These are phyloP conservation scores for Perccottus glenii DNA, from an alignment of 2,113 vertebrate genomes.

Conservation along the genomic window DNA sequence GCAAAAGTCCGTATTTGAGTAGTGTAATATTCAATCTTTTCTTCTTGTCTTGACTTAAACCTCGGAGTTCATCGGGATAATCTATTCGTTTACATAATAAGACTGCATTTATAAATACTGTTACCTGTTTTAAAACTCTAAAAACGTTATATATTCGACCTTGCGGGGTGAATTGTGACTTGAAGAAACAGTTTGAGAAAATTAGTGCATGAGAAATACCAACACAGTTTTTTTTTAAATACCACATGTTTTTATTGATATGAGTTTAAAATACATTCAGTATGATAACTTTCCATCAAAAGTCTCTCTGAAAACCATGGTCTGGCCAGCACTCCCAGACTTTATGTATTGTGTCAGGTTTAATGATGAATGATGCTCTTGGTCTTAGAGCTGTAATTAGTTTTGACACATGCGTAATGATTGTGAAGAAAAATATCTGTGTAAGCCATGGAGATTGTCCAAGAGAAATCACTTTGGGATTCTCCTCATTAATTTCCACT, in stretches of 20 bases:
- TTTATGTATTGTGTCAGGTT: constrained; percentile 17
- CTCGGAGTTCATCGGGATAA: too few species aligned
- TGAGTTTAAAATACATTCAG: background rate
- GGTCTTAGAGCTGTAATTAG: constrained; percentile 47
- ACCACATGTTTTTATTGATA: background rate
- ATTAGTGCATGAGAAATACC: too few species aligned
- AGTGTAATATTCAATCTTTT: too few species aligned
- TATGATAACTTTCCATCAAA: background rate
- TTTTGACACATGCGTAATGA: constrained; percentile 51
- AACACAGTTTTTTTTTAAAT: background rate
- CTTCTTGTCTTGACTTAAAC: too few species aligned
- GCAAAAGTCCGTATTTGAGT: too few species aligned
- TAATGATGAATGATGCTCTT: constrained; percentile 24
- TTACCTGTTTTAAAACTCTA: too few species aligned
- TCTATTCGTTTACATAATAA: too few species aligned
- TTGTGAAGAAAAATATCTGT: constrained; percentile 41
- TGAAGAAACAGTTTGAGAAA: too few species aligned
- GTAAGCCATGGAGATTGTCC: constrained; percentile 37
- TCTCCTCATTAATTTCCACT: constrained; percentile 45
- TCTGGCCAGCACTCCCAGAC: background rate
- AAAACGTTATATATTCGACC: too few species aligned
- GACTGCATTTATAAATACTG: too few species aligned
- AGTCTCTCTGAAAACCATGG: background rate
- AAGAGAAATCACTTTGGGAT: constrained; percentile 41
- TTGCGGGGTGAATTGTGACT: too few species aligned